These are phyloP conservation scores for Raja brachyura DNA, from an alignment of 2,113 vertebrate species.

Conservation along the genomic window DNA sequence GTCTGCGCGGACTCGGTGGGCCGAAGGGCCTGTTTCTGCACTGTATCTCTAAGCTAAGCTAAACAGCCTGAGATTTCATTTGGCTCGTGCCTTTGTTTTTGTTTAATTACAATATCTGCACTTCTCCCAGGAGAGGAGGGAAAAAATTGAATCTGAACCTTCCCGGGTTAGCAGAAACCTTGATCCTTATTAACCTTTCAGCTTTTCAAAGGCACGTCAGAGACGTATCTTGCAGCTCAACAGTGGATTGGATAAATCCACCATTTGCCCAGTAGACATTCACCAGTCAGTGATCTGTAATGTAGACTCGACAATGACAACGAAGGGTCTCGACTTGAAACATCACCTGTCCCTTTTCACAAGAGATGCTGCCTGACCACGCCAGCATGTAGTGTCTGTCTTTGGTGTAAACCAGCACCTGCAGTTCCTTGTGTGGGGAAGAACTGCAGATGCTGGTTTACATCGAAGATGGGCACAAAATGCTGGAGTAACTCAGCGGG, in stretches of 20 bases:
- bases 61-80: not conserved
- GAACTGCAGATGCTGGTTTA: no score
- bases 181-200: not conserved
- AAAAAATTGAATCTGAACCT: not conserved
- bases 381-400: no score
- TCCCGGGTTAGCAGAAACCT: not conserved
- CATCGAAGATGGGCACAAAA: no score
- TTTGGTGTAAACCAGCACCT: no score
- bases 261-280: not conserved
- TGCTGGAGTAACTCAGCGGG: no score
- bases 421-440: no score
- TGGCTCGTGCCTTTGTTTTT: not conserved
- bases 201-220: not conserved
- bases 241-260: not conserved
- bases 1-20: no score
- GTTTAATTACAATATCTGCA: slow-evolving; percentile 25
- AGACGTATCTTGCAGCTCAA: not conserved
- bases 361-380: no score
- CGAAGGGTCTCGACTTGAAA: no score
- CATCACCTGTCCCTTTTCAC: no score
- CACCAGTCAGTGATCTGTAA: not conserved
- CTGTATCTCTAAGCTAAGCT: no score
- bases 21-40: no score
- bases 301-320: not conserved
- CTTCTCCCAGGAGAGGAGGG: not conserved